Evolutionary conservation across 2,797 vertebrate genomes (phyloP).

Genomic region (Micrastur ruficollis): DNA sequence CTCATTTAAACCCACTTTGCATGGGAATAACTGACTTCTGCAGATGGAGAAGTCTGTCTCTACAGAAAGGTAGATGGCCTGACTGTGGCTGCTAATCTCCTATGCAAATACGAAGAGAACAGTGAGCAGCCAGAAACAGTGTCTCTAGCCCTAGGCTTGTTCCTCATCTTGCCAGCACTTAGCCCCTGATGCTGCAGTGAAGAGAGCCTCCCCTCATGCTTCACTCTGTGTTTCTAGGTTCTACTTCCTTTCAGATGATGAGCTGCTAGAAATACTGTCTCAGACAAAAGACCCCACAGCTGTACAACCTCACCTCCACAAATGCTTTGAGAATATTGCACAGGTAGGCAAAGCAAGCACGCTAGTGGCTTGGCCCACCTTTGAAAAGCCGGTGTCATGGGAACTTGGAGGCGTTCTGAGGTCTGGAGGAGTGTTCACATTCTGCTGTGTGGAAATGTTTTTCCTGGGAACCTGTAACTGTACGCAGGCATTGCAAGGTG

Average conservation of each 20-base stretch:
- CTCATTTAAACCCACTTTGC: neutral
- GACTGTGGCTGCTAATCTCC: neutral
- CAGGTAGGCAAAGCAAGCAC: slow-evolving; percentile 69
- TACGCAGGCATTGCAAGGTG: neutral
- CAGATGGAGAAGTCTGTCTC: neutral
- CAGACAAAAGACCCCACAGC: slow-evolving; percentile 91
- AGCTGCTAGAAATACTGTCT: slow-evolving; percentile 91
- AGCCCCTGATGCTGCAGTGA: neutral
- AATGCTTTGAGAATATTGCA: slow-evolving; percentile 93
- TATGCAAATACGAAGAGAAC: neutral
- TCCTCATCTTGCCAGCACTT: neutral
- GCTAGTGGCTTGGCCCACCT: neutral
- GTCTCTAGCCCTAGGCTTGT: neutral
- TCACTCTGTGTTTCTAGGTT: slow-evolving; percentile 77
- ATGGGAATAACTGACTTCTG: neutral
- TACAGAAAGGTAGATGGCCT: neutral
- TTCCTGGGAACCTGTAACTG: neutral
- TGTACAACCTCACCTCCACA: slow-evolving; percentile 89
- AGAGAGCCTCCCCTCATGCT: neutral
- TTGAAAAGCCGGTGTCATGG: neutral
- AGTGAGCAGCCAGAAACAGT: neutral
- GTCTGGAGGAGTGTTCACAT: neutral
- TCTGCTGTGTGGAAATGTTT: neutral
- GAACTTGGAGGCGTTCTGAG: neutral
- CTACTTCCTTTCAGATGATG: slow-evolving; percentile 93